These are phyloP conservation scores for Cheilosia vulpina DNA, from an alignment of 2,888 invertebrate species.

Conservation along the genomic window DNA sequence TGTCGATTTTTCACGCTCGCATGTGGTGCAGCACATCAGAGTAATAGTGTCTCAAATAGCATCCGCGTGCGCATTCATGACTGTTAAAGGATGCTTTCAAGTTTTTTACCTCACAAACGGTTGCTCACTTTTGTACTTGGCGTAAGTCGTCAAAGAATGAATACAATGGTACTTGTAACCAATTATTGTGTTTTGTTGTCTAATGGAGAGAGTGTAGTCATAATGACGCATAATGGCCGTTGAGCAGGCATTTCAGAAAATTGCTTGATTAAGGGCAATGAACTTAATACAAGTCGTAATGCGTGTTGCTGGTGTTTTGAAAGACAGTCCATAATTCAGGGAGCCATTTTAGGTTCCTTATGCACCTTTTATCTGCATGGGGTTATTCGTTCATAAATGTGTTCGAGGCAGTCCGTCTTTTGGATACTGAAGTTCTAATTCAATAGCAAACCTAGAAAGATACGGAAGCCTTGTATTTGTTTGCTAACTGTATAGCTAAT, in stretches of 20 bases:
- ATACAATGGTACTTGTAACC: slow-evolving; percentile 18
- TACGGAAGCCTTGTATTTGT: too few relatives aligned
- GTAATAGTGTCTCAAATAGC: not conserved
- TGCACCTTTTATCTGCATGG: too few relatives aligned
- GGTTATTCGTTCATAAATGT: too few relatives aligned
- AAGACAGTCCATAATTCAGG: too few relatives aligned
- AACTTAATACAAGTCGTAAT: not conserved
- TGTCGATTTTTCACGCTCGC: slow-evolving; percentile 40
- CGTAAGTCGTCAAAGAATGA: slow-evolving; percentile 25
- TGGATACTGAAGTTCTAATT: too few relatives aligned
- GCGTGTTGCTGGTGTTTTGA: too few relatives aligned
- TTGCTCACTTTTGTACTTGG: slow-evolving; percentile 11
- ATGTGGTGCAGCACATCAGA: not conserved
- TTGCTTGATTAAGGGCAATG: slow-evolving; percentile 27
- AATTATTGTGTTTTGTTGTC: slow-evolving; percentile 28
- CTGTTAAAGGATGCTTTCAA: slow-evolving; percentile 56
- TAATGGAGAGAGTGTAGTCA: slow-evolving; percentile 10
- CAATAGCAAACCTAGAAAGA: too few relatives aligned
- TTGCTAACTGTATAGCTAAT: too few relatives aligned
- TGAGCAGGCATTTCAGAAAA: slow-evolving; percentile 12
- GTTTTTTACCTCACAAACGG: slow-evolving; percentile 4
- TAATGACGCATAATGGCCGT: slow-evolving; percentile 4
- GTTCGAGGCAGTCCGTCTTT: too few relatives aligned
- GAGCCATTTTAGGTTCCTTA: too few relatives aligned
- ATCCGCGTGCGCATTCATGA: slow-evolving; percentile 12